Base-by-base conservation (phyloP, 2,113 vertebrate species). In the Machaerirhynchus nigripectus region DNA sequence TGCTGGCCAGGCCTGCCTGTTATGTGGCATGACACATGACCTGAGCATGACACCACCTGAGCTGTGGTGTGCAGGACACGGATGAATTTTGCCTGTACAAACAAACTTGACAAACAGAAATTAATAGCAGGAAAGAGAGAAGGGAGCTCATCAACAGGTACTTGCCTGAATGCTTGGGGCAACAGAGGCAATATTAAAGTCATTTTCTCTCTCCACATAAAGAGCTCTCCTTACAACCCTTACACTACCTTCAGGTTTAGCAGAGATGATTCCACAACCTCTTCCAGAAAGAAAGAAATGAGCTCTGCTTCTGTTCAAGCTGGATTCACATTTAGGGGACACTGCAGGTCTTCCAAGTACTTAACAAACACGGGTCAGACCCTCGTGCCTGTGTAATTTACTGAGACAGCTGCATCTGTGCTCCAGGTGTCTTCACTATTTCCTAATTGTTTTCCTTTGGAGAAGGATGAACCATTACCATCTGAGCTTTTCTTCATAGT, bases 171-270 rank as follows among this genome's bases (percentile, higher is more conserved):
- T n/a, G 40, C 19, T 7, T 39, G 7, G 13, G 5, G 8, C 26
- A 70, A 30, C 4, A 57, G 10, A 52, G 28, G 9, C 42, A 63
- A 21, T 3, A 49, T 0, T 14, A 31, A 73, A 83, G 11, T 22
- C 0, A n/a, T 33, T 68, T 50, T 37, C 47, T 44, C 33, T 49
- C 7, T n/a, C 46, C 30, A 11, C 1, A 1, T 3, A 17, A 80
- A 82, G 13, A 88, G 2, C 8, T 42, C 46, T 19, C 24, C 16
- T 82, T 23, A 44, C 7, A 70, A 26, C 2, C 2, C 15, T 64
- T 13, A 6, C 5, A 9, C n/a, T 30, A 12, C 40, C 15, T 56
- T 71, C 17, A 39, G 17, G 21, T 22, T 84, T 31, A 73, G 28
- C 10, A 31, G 47, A 60, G 5, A 7, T 13, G 0, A 9, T 40